Evolutionary conservation across 92 coral and sea anemone species (phyloP), one percentile per base, ranked within the genome.

Genomic region (Parazoanthus swiftii): DNA sequence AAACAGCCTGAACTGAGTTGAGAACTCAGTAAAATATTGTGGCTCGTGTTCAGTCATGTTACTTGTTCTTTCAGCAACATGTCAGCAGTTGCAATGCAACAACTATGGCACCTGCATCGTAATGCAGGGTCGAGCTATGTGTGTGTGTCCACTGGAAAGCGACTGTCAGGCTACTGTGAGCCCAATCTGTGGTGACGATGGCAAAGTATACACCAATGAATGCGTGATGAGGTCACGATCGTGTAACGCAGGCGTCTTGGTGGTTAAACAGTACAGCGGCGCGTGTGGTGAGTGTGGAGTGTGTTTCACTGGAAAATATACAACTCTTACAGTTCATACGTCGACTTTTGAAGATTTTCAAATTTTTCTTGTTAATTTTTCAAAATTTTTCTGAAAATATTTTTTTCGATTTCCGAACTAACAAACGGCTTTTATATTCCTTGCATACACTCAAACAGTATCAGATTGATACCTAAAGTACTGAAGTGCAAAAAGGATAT

Each of bases 151-250:
- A 8, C 86, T 74, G 79, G 77, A 85, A 51, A 88, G 89, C 23
- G 90, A 87, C 20, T 97, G 99, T 88, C 16, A 77, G n/a, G 77
- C 48, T 33, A 75, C 74, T 5, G 76, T 86, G 20, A 82, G 80
- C 63, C 92, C 95, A 18, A 94, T 97, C 4, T 97, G 99, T 81
- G 99, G 99, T 18, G 73, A 93, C 37, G 98, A 97, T 74, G 88
- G 90, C 66, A 76, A 74, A 44, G 88, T 78, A 18, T 95, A 97
- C 88, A 39, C 36, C 5, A 97, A 85, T 74, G 91, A 90, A 11
- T 97, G 99, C 72, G 89, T 91, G 58, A 88, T 95, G 92, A 81
- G 86, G 86, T 97, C 93, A 1, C 78, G 92, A 65, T 91, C 98
- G 26, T 97, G 99, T 89, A 81, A 74, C 16, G 85, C 71, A 15